phyloP scores from a whole-genome alignment of 2,888 invertebrate genomes.

The Himalopsyche anomala region DNA sequence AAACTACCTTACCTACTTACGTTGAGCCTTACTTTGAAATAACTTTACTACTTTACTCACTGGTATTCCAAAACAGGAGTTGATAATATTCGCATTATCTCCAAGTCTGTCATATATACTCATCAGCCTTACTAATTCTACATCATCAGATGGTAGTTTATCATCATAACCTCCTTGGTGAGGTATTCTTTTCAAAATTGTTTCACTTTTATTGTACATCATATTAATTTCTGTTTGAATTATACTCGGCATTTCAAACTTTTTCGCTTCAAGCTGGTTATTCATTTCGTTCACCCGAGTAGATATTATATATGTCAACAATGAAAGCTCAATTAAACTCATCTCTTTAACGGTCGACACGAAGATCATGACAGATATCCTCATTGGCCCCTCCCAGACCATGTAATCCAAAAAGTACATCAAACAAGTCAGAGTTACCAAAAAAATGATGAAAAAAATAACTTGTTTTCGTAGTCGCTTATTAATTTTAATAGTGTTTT shows the following conservation, averaged over 20 bases:
- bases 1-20: no score
- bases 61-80: constrained; percentile 55
- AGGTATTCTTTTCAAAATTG: background rate
- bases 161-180: constrained; percentile 36
- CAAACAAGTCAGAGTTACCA: background rate
- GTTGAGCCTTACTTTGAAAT: no score
- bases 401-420: background rate
- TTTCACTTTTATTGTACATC: constrained; percentile 3
- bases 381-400: background rate
- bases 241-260: constrained; percentile 26
- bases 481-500: background rate
- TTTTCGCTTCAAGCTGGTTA: constrained; percentile 47
- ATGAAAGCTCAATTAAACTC: constrained; percentile 46
- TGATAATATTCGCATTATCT: constrained; percentile 52
- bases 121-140: constrained; percentile 48
- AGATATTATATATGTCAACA: constrained; percentile 45
- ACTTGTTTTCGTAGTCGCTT: background rate
- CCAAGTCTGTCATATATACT: constrained; percentile 53
- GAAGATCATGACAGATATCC: background rate
- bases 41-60: constrained; percentile 12
- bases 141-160: background rate
- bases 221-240: background rate
- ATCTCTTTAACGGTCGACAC: constrained; percentile 44
- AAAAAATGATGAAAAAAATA: background rate
- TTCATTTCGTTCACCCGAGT: constrained; percentile 46